phyloP scores from a whole-genome alignment of 2,888 invertebrate genomes.

The Herminia tarsipennalis region DNA sequence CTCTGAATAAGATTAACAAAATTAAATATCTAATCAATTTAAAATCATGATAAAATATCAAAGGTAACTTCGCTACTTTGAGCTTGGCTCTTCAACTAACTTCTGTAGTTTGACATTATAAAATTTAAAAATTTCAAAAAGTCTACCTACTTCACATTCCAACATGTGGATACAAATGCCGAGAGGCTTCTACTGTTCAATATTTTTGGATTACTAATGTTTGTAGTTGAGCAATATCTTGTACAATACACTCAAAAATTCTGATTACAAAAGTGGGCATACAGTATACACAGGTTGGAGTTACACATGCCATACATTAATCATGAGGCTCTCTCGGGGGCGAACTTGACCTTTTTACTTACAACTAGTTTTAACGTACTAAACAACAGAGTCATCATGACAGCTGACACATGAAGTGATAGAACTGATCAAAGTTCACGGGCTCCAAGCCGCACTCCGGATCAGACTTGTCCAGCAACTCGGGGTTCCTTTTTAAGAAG shows the following conservation, averaged over 20 bases:
- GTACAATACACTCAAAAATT: constrained; percentile 35
- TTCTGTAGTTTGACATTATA: constrained; percentile 35
- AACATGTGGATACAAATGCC: constrained; percentile 36
- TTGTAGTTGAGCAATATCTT: constrained; percentile 44
- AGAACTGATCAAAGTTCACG: constrained; percentile 82
- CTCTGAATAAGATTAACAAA: constrained; percentile 46
- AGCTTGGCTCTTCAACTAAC: constrained; percentile 43
- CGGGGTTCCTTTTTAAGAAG: constrained; percentile 79
- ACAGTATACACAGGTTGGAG: constrained; percentile 48
- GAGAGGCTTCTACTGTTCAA: constrained; percentile 16
- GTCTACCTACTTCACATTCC: constrained; percentile 23
- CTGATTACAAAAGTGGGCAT: constrained; percentile 43
- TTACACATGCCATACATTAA: constrained; percentile 45
- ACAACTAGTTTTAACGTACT: constrained; percentile 46
- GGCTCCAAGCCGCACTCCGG: constrained; percentile 73
- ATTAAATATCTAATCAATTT: constrained; percentile 43
- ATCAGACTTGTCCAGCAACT: constrained; percentile 70
- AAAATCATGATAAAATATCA: constrained; percentile 37
- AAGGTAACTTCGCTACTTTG: constrained; percentile 43
- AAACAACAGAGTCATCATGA: constrained; percentile 69
- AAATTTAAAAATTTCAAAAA: constrained; percentile 37
- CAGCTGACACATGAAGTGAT: constrained; percentile 81
- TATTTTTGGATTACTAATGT: constrained; percentile 28
- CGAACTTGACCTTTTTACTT: constrained; percentile 58
- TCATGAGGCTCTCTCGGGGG: constrained; percentile 62